phyloP scores from a whole-genome alignment of 1,140 invertebrate species.

The Scaptodrosophila lebanonensis region DNA sequence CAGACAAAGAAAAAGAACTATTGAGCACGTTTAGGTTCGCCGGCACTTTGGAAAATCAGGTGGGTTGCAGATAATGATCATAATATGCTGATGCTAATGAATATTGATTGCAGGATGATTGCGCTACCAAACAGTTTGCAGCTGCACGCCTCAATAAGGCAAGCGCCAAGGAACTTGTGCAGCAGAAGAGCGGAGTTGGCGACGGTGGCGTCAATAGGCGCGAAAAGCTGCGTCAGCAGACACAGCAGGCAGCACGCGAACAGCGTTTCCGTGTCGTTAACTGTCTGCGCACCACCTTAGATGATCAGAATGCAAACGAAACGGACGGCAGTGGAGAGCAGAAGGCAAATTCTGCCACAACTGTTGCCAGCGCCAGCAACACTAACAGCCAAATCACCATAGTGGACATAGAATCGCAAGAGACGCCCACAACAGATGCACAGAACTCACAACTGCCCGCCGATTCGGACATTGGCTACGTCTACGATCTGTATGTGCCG shows the following conservation, averaged over 20 bases:
- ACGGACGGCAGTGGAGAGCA: neutral
- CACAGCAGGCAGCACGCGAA: conserved; percentile 48
- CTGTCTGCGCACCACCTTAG: conserved; percentile 56
- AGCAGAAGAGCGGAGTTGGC: conserved; percentile 27
- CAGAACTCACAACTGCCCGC: conserved; percentile 43
- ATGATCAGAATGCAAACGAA: conserved; percentile 9
- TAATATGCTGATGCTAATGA: neutral
- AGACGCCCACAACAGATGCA: conserved; percentile 14
- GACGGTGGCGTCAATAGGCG: conserved; percentile 25
- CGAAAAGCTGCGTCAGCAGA: conserved; percentile 51
- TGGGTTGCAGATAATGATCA: conserved; percentile 21
- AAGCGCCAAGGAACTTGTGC: conserved; percentile 57
- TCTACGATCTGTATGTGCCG: conserved; percentile 73
- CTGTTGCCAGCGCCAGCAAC: conserved; percentile 1
- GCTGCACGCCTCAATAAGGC: conserved; percentile 76
- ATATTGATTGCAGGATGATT: conserved; percentile 54
- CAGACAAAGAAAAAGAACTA: conserved; percentile 47
- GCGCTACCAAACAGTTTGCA: conserved; percentile 71
- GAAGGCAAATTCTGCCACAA: neutral
- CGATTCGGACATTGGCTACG: conserved; percentile 71
- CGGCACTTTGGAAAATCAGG: conserved; percentile 78
- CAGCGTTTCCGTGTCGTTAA: conserved; percentile 75
- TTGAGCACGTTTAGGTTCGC: conserved; percentile 79
- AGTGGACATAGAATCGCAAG: conserved; percentile 51
- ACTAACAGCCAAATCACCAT: conserved; percentile 44